These are phyloP conservation scores for Cantharis rustica DNA, from an alignment of 2,888 invertebrate species.

Conservation along the genomic window DNA sequence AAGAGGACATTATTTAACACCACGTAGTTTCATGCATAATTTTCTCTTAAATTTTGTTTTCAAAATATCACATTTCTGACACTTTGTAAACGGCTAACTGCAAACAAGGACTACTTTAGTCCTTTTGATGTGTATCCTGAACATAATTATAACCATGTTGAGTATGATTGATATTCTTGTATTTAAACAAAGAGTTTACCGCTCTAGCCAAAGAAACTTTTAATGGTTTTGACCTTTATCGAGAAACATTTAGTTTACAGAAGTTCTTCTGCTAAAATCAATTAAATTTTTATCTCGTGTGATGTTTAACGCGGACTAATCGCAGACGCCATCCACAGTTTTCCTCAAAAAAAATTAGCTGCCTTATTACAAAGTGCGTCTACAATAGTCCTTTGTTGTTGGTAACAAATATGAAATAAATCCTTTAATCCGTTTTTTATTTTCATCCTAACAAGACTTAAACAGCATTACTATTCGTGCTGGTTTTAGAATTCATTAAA, in stretches of 20 bases:
- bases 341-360: background rate
- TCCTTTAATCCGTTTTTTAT: constrained; percentile 13
- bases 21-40: background rate
- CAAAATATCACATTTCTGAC: background rate
- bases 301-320: no score
- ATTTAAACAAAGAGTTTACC: background rate
- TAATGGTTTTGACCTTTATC: background rate
- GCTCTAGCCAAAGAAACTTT: background rate
- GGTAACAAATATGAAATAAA: constrained; percentile 8
- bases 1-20: background rate
- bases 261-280: background rate
- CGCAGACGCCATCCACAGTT: background rate
- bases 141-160: background rate
- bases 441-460: constrained; percentile 6
- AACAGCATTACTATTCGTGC: constrained; percentile 4
- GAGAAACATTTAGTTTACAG: background rate
- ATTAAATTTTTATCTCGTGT: background rate
- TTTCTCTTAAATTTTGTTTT: background rate
- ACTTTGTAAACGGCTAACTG: background rate
- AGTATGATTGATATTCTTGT: background rate
- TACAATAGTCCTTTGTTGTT: constrained; percentile 9
- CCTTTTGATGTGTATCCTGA: background rate
- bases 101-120: background rate
- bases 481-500: constrained; percentile 7
- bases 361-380: background rate